Base-by-base conservation (phyloP, 2,888 invertebrate genomes). In the Drosophila dives region DNA sequence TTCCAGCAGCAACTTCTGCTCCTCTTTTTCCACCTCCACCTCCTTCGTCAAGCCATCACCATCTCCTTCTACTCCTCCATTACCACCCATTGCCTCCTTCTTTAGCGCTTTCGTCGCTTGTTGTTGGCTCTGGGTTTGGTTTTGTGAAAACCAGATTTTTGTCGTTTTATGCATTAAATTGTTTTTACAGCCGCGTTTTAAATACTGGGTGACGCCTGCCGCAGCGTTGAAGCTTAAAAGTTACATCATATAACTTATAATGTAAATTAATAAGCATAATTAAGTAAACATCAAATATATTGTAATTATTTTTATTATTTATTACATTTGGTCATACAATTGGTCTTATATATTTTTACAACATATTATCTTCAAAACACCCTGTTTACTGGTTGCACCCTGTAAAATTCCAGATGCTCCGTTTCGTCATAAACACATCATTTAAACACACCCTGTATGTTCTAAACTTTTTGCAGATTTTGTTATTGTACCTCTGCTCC, bases 131-230 rank as follows among this genome's bases (percentile, higher is more conserved):
- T 73, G 67, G 72, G 84, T 80, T 90, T 90, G 77, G 85, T 80
- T 91, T 83, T 81, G 90, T 85, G 80, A 88, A 91, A 89, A 89
- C 89, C 91, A 89, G 89, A 91, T 89, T 91, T 88, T 91, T 83
- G 90, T 89, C 81, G 90, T 87, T 91, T 91, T 91, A 81, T 89
- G 83, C 91, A 91, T 89, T 89, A 91, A 89, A 90, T 91, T 89
- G 89, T 89, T 89, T 90, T 90, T 84, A 86, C 86, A 91, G 86
- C 81, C 80, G 90, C 82, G 80, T 84, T 89, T 89, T 77, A 78
- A 38, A 69, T 77, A 90, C 89, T 90, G 90, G 91, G 78, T 73
- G 68, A 10, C 17, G 15, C 58, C 61, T 17, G 6, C 17, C 10
- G 6, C 7, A 12, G 26, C 2, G 15, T 15, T 15, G 20, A 23